Evolutionary conservation across 2,797 vertebrate genomes (phyloP), one percentile per base, ranked within the genome.

Genomic region (Centroberyx gerrardi): DNA sequence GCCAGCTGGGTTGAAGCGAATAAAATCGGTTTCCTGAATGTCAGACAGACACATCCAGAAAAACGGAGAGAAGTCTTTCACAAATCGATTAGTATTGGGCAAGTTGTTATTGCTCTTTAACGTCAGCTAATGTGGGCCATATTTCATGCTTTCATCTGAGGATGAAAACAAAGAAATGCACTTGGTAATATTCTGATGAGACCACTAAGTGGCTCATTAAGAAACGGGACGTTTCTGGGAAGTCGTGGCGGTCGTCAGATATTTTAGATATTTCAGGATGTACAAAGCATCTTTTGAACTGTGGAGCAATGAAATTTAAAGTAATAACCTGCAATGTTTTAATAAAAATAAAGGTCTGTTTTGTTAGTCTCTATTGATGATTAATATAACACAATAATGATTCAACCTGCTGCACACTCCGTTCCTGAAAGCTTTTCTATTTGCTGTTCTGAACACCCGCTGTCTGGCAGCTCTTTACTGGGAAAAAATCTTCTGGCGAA

Each of bases 51-150:
- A 33, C 7, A 33, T 5, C 4, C 4, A 33, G 4, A 33, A 33
- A 33, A 33, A 33, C 7, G 33, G 22, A 7, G 7, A 5, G 7
- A 33, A 33, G 33, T 33, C 33, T 33, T 22, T 22, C 22, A 22
- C 22, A 1, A 22, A 22, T 22, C 22, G 42, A 13, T 62, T 59
- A 22, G 22, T 22, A 22, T 22, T 17, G 17, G 65, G 60, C 5
- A 49, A 8, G 59, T 9, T 62, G 54, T 72, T 81, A 36, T 49
- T 62, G 49, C 22, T 22, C 22, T 22, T 22, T 22, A 22, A 22
- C 22, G 22, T 22, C 22, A 22, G 22, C 22, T 22, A 22, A 22
- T 22, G 22, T 22, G 1, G 22, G 22, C 22, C 22, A 22, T 22
- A 22, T 22, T 22, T 22, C 22, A 22, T 22, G 22, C 22, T 22